These are phyloP conservation scores for Palythoa grandiflora DNA, from an alignment of 92 coral and sea anemone genomes.

Conservation along the genomic window DNA sequence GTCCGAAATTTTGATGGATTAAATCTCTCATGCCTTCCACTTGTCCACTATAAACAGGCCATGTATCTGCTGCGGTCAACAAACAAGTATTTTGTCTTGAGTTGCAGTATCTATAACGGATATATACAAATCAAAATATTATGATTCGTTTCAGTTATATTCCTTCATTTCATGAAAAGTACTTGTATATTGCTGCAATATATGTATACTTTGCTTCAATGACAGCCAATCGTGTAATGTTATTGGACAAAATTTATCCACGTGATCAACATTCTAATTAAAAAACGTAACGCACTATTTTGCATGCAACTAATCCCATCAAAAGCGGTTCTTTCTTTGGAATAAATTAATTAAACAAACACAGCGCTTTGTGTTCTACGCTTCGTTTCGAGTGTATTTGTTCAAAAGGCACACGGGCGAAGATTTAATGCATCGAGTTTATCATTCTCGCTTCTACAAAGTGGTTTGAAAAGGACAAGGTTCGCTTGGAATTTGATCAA, in stretches of 20 bases:
- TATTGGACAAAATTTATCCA: conserved; percentile 67
- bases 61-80: neutral
- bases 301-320: conserved; percentile 26
- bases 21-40: neutral
- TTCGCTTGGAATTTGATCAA: conserved; percentile 79
- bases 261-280: conserved; percentile 55
- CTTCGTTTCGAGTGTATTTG: conserved; percentile 3
- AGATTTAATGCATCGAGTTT: conserved; percentile 26
- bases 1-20: conserved; percentile 16
- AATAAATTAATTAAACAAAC: conserved; percentile 28
- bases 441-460: conserved; percentile 32
- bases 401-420: conserved; percentile 14
- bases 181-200: neutral
- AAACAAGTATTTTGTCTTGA: neutral
- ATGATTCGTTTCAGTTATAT: conserved; percentile 17
- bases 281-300: conserved; percentile 35
- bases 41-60: neutral
- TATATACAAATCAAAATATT: conserved; percentile 26
- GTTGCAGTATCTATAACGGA: conserved; percentile 17
- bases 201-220: conserved; percentile 50
- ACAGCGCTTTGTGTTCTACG: neutral
- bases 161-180: conserved; percentile 26
- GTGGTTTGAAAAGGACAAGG: conserved; percentile 22
- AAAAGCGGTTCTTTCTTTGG: conserved; percentile 9
- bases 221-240: conserved; percentile 69